These are phyloP conservation scores for Laticauda laticaudata DNA, from an alignment of 2,113 vertebrate species.

Conservation along the genomic window DNA sequence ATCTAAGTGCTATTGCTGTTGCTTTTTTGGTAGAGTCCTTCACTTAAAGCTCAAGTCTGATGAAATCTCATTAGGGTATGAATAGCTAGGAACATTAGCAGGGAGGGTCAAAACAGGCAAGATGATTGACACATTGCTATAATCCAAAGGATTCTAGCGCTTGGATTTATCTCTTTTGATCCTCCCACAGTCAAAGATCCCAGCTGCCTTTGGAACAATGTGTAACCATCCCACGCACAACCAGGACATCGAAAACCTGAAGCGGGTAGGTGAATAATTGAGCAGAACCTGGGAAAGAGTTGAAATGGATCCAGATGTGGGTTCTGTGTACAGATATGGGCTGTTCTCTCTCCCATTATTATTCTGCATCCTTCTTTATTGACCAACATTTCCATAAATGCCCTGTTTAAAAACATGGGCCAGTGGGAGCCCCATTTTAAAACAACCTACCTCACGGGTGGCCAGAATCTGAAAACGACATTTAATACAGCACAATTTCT, in stretches of 20 bases:
- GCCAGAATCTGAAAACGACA: no score
- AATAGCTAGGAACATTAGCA: neutral
- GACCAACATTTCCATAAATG: neutral
- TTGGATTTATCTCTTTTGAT: neutral
- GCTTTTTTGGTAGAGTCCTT: neutral
- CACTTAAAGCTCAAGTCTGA: neutral
- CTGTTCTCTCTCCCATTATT: neutral
- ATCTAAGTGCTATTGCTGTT: neutral
- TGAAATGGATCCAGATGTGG: neutral
- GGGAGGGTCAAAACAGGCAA: neutral
- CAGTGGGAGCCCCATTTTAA: no score
- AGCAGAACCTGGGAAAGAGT: neutral
- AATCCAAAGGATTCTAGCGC: neutral
- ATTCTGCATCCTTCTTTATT: neutral
- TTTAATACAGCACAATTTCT: no score
- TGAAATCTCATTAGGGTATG: neutral
- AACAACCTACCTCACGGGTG: no score
- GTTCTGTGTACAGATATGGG: neutral
- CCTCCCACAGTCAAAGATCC: neutral
- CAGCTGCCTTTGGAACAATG: neutral
- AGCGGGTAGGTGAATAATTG: neutral
- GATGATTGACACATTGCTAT: neutral
- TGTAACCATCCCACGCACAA: neutral
- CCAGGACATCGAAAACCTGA: neutral
- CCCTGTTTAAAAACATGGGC: neutral